Percentiles rank a stretch among this genome's conserved stretches.
Evolutionary conservation across 2,113 vertebrate genomes (phyloP).

Genomic region (Stigmatopora argus): DNA sequence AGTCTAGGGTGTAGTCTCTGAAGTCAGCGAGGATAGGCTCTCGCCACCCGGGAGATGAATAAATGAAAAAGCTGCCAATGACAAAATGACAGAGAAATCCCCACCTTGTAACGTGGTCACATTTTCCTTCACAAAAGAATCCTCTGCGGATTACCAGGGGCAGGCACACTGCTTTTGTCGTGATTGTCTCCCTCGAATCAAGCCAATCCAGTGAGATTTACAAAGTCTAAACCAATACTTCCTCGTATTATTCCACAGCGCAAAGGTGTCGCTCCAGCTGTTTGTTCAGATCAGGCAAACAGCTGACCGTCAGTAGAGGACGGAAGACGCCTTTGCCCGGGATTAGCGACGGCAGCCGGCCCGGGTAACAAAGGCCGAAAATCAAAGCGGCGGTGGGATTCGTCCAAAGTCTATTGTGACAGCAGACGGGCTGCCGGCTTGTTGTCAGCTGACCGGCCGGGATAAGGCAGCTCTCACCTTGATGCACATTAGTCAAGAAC

Average conservation of each 20-base stretch:
- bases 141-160: not conserved
- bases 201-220: not conserved
- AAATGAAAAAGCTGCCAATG: too few species aligned
- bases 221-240: not conserved
- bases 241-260: not conserved
- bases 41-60: too few species aligned
- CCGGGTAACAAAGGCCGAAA: conserved; percentile 35
- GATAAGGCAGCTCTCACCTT: not conserved
- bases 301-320: conserved; percentile 28
- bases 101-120: not conserved
- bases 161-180: not conserved
- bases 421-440: not conserved
- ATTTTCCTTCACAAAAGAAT: not conserved
- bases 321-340: conserved; percentile 39
- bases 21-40: too few species aligned
- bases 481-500: not conserved
- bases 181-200: not conserved
- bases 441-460: not conserved
- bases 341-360: conserved; percentile 48
- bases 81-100: not conserved
- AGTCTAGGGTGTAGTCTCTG: too few species aligned
- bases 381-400: conserved; percentile 29
- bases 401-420: conserved; percentile 24
- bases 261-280: conserved; percentile 8
- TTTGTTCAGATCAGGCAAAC: conserved; percentile 28